These are phyloP conservation scores for Bacillus rossius DNA, from an alignment of 1,140 invertebrate genomes.

Conservation along the genomic window DNA sequence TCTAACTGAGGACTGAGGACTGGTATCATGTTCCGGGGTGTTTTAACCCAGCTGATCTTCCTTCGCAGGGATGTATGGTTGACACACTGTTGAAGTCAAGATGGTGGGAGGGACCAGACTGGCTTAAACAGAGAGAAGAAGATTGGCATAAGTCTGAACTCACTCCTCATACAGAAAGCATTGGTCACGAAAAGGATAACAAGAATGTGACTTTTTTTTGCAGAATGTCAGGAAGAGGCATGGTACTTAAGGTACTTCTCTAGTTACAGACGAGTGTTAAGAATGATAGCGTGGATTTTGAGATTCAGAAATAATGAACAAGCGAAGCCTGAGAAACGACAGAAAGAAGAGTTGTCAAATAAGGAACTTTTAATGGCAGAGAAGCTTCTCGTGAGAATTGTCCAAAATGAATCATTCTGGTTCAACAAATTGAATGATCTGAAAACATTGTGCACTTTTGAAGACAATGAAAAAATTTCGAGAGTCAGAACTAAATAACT, in stretches of 20 bases:
- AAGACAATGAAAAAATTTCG: not conserved
- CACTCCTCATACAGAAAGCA: constrained; percentile 19
- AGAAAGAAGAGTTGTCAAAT: not conserved
- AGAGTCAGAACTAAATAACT: constrained; percentile 9
- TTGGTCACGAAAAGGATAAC: not conserved
- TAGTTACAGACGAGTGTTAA: constrained; percentile 26
- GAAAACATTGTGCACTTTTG: not conserved
- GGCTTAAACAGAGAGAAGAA: constrained; percentile 23
- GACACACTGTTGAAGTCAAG: constrained; percentile 29
- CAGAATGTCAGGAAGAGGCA: not conserved
- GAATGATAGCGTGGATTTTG: constrained; percentile 26
- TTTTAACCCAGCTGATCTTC: constrained; percentile 40
- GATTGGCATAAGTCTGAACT: constrained; percentile 28
- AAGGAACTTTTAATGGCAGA: constrained; percentile 13
- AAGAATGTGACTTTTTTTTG: not conserved
- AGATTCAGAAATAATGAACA: constrained; percentile 27
- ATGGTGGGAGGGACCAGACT: constrained; percentile 40
- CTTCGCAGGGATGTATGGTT: constrained; percentile 35
- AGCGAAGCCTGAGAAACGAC: not conserved
- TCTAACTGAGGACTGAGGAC: constrained; percentile 1
- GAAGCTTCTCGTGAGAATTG: not conserved
- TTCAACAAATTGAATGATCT: not conserved
- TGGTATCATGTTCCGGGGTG: constrained; percentile 38
- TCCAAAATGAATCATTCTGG: constrained; percentile 13
- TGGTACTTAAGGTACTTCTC: constrained; percentile 19